phyloP scores from a whole-genome alignment of 2,888 invertebrate genomes.

The Tetanocera ferruginea region DNA sequence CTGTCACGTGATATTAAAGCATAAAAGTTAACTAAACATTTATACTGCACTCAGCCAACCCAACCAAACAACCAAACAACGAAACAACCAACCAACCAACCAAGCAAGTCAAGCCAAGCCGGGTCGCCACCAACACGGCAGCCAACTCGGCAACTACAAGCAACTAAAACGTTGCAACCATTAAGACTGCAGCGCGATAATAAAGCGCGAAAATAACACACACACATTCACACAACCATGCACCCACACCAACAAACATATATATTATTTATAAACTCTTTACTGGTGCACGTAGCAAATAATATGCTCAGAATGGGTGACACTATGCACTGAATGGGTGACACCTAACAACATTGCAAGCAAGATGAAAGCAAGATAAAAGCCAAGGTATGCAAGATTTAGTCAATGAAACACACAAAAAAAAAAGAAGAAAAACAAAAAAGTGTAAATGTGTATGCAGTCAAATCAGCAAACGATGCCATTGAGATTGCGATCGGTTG shows the following conservation, averaged over 20 bases:
- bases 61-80: not conserved
- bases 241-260: not conserved
- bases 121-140: not conserved
- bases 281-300: constrained; percentile 10
- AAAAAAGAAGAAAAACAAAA: not conserved
- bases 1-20: constrained; percentile 22
- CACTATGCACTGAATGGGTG: not conserved
- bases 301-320: constrained; percentile 13
- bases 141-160: not conserved
- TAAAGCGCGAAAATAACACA: constrained; percentile 27
- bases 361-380: constrained; percentile 4
- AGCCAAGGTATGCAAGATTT: not conserved
- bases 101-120: not conserved
- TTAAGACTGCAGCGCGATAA: constrained; percentile 9
- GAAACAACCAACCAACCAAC: not conserved
- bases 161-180: not conserved
- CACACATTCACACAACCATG: not conserved
- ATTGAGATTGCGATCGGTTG: constrained; percentile 8
- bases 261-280: constrained; percentile 6
- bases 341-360: not conserved
- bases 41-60: constrained; percentile 18
- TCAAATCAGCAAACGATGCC: not conserved
- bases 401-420: not conserved
- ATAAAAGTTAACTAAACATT: constrained; percentile 22
- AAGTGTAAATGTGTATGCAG: not conserved